Evolutionary conservation across 2,888 invertebrate species (phyloP), one percentile per base, ranked within the genome.

Genomic region (Punctoribates punctum): DNA sequence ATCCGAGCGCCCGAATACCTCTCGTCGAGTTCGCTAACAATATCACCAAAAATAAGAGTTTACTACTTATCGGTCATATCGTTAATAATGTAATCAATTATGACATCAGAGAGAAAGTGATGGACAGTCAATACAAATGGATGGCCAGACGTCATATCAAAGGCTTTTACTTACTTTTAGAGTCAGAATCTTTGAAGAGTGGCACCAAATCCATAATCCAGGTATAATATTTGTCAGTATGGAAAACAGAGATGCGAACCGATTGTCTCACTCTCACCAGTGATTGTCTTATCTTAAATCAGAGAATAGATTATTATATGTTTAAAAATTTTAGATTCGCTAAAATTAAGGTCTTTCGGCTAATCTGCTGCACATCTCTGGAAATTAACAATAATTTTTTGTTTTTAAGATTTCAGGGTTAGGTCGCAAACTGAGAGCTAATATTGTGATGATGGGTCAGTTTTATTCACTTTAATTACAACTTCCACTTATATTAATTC

Each of bases 11-110:
- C 2, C 87, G 98, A 46, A 96, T 96, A 0, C 91, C 94, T 0
- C 86, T 99, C 0, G 87, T 97, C 0, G 96, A 97, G 84, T 90
- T 99, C 80, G 96, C 91, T 0, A 89, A 91, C 83, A 88, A 93
- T 81, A 91, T 99, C 79, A 96, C 96, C 17, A 96, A 96, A 89
- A 65, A 77, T 57, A 73, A 57, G 72, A 72, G 77, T 25, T n/a
- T 78, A 27, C 54, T 78, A 25, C 23, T 78, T 29, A 65, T 75
- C 23, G 77, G 73, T 17, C 77, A 78, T 57, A 73, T 78, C 17
- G 60, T 54, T 8, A 38, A 72, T 27, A 60, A 46, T 62, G 23
- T n/a, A 34, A 73, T 77, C 15, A 15, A 34, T 11, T 25, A 42
- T 8, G 42, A 77, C 3, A 34, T 57, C 8, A 62, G 78, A 17